Base-by-base conservation (phyloP, 2,797 vertebrate genomes). In the Acanthurus leucopareius region DNA sequence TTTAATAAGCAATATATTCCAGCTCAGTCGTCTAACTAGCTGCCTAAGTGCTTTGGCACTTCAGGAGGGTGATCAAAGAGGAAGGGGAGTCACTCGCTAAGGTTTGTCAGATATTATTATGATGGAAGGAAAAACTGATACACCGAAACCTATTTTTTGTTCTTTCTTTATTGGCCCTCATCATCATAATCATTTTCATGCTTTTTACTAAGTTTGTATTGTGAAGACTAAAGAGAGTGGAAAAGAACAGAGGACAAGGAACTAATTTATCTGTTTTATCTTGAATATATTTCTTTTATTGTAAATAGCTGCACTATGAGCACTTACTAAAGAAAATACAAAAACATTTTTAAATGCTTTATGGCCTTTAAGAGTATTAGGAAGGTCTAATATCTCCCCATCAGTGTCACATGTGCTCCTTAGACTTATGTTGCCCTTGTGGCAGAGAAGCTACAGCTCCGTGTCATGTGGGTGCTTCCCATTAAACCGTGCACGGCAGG, bases 341-440 rank as follows among this genome's bases (percentile, higher is more conserved):
- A 11, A 75, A 75, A 69, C 7, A 58, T 20, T 49, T 69, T 56
- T 48, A 15, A 57, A 71, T 52, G 48, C 51, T 14, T 0, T 20
- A 5, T 25, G 3, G 32, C 19, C 32, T 28, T 54, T 52, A 35
- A 69, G 45, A 69, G 57, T 72, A 48, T 57, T 16, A 65, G n/a
- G 8, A 69, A 54, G 60, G 48, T n/a, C 14, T 52, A 61, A 42
- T 91, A 91, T 85, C 83, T 83, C 42, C 92, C 84, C 89, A 70
- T 82, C 74, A 65, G 82, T 59, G 57, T 90, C 89, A 87, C 78
- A 85, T 54, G 69, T 75, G 67, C 61, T 84, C 54, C 58, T 89
- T 74, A 85, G 90, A 84, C 86, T 84, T 57, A 93, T 51, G 64
- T 80, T 69, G 69, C 79, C 86, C 22, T 68, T 17, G 45, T 81